Evolutionary conservation across 2,888 invertebrate species (phyloP), one percentile per base, ranked within the genome.

Genomic region (Cloeon dipterum): DNA sequence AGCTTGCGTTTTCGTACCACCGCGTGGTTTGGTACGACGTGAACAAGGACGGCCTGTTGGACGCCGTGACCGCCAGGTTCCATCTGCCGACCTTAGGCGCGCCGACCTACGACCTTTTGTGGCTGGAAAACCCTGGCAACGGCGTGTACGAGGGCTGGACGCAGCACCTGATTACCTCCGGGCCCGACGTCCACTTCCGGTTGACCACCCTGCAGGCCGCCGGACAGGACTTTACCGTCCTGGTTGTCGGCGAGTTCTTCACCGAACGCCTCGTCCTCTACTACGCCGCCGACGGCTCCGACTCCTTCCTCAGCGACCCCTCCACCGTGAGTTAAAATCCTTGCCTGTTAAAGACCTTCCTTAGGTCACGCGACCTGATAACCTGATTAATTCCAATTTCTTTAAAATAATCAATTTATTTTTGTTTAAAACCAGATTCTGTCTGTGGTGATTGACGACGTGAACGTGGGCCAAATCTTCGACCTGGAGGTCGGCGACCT

Each of bases 21-120:
- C 44, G 48, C 3, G 44, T 46, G 2, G 23, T 47, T n/a, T 50
- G 49, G 49, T 46, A 45, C 39, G 50, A 50, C 35, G 46, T 49
- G 43, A 47, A 50, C 32, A 34, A 35, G 7, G 50, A 50, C 36
- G 49, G 49, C 2, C 46, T 47, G 36, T 36, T 48, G 21, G 50
- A 50, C 32, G 49, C 46, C 13, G 37, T 49, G 13, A 46, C 49
- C 2, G 26, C 29, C 10, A n/a, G 38, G 16, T 38, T 38, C n/a
- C 20, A 32, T 39, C 11, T 23, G 8, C 8, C 7, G 7, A 11
- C 11, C 11, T 23, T 8, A 7, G 23, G 23, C 23, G 23, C 11
- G 8, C 8, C 23, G 23, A 23, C 11, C 11, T 7, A 11, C 26
- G 33, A 43, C 11, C 38, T 48, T 13, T 35, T 45, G n/a, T 49